A percentile compares a stretch with the other conserved stretches of the same genome.
phyloP scores from a whole-genome alignment of 2,113 vertebrate species.

The Columba livia region DNA sequence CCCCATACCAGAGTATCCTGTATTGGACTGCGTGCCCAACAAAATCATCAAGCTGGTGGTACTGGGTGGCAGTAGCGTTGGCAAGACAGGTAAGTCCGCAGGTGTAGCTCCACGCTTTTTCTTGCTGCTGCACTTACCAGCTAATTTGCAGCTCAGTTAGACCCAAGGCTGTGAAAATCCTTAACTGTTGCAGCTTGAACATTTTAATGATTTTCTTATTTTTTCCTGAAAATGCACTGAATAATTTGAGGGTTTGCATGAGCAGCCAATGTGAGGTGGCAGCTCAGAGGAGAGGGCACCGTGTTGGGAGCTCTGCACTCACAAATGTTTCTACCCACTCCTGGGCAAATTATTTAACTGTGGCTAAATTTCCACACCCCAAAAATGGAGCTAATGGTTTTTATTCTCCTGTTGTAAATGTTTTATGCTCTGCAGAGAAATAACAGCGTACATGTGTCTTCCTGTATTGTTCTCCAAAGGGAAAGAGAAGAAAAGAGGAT shows the following conservation, averaged over 20 bases:
- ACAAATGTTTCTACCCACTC: background rate
- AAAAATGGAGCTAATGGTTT: background rate
- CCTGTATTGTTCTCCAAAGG: background rate
- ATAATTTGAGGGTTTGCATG: background rate
- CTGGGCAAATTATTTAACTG: background rate
- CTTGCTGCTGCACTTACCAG: background rate
- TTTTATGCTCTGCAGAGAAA: background rate
- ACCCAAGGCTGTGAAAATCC: background rate
- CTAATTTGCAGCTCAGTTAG: background rate
- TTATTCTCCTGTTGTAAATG: background rate
- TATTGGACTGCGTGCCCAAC: conserved; percentile 83
- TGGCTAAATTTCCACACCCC: background rate
- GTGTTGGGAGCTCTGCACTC: background rate
- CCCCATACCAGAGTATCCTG: conserved; percentile 89
- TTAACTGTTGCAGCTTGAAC: background rate
- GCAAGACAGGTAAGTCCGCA: conserved; percentile 84
- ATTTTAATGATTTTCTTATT: background rate
- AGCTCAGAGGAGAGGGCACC: background rate
- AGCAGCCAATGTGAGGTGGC: background rate
- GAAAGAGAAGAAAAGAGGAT: background rate
- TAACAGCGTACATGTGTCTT: background rate
- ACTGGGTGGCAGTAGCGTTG: conserved; percentile 87
- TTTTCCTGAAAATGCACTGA: background rate
- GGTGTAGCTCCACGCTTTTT: background rate
- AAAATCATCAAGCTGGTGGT: conserved; percentile 91